These are phyloP conservation scores for Phataginus tricuspis DNA, from an alignment of 2,797 vertebrate genomes.

Conservation along the genomic window DNA sequence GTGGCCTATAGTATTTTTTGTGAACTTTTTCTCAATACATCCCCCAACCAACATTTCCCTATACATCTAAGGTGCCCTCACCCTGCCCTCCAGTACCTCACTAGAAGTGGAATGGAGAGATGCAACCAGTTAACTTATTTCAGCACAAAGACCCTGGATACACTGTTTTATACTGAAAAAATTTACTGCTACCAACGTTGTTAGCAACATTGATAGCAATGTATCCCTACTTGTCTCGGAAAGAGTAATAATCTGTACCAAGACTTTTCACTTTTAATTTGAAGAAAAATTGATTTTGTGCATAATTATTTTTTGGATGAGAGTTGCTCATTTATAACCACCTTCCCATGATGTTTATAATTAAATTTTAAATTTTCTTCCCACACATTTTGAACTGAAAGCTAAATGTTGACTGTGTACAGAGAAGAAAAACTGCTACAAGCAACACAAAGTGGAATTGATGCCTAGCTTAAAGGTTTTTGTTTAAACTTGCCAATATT, in stretches of 20 bases:
- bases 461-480: not conserved
- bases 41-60: not conserved
- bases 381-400: conserved; percentile 54
- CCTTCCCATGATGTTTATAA: conserved; percentile 26
- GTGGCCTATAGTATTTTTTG: not conserved
- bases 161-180: conserved; percentile 7
- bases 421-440: conserved; percentile 10
- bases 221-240: not conserved
- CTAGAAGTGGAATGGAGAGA: not conserved
- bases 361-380: conserved; percentile 58
- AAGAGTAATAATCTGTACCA: not conserved
- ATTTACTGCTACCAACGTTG: no score
- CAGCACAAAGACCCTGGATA: not conserved
- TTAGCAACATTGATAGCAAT: not conserved
- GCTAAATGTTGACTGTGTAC: not conserved
- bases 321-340: conserved; percentile 27
- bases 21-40: not conserved
- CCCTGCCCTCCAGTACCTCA: not conserved
- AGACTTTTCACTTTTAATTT: conserved; percentile 23
- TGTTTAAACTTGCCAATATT: not conserved
- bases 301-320: conserved; percentile 25
- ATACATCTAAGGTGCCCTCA: not conserved
- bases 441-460: conserved; percentile 6
- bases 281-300: not conserved
- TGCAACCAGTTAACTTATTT: conserved; percentile 15